Base-by-base conservation (phyloP, 1,140 invertebrate genomes). In the Zaprionus africanus region DNA sequence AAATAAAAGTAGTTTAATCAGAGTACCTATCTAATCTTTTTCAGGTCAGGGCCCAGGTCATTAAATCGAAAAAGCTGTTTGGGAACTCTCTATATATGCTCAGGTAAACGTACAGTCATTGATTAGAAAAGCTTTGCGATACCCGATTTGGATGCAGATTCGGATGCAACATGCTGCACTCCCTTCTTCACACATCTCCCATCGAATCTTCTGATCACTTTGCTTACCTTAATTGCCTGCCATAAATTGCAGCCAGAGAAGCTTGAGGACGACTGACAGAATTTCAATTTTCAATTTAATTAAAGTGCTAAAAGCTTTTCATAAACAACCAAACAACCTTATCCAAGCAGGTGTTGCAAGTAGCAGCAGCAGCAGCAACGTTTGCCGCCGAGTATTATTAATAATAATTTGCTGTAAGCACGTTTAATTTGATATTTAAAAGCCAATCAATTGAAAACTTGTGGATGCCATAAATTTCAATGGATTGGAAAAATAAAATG, bases 381-480 rank as follows among this genome's bases (percentile, higher is more conserved):
- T 72, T 67, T 73, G 68, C 58, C 11, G 9, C 9, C 4, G 70
- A 54, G 59, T 61, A 78, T 86, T 79, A 22, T 22, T 31, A 79
- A 80, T 86, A 78, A 74, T 69, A 70, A 70, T 66, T 69, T 66
- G 76, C 56, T 85, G 62, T 58, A 76, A 81, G 78, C 79, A 84
- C 65, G 67, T 81, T 78, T 79, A 66, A 67, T 73, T 71, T 57
- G 56, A 60, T 72, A 61, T 73, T 87, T 84, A 84, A 81, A 76
- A 87, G 85, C 81, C 84, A 87, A 87, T 87, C 84, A 88, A 87
- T 86, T 82, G 82, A 58, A 67, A 65, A 74, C 53, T 71, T 60
- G 71, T 60, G 70, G 43, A 71, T 76, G 84, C 67, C 75, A 87
- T 87, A 88, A 87, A 87, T 87, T 84, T 87, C 84, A 87, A 83